Evolutionary conservation across 1,140 invertebrate species (phyloP), one percentile per base, ranked within the genome.

Genomic region (Rhizoglyphus robini): DNA sequence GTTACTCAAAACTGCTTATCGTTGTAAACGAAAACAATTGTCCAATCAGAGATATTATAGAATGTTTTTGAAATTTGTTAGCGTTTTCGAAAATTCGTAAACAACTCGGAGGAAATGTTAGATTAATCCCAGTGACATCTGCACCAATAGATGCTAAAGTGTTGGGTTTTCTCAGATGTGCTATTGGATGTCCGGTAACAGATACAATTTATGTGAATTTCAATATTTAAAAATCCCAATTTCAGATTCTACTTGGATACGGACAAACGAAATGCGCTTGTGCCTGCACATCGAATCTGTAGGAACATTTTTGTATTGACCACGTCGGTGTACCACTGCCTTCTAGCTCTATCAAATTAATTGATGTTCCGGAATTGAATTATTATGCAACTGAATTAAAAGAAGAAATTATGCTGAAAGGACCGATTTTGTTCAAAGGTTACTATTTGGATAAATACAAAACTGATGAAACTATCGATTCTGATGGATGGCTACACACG

Each of bases 331-430:
- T 91, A 69, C 93, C 94, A 49, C 83, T 96, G 34, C 84, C 88
- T 57, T 95, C 92, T 77, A 89, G 86, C 75, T 87, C 86, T 74
- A 82, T 97, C 54, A 97, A 97, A 82, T 77, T 99, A 68, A 86
- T 88, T 25, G 94, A 97, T 78, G 93, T 97, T 63, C 91, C 94
- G 65, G 94, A 98, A 75, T 96, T 98, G 91, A 89, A 95, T 74
- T 98, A 97, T 74, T 95, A 82, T 78, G 87, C 92, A 64, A 79
- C 82, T 69, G 86, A 88, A 72, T 86, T 86, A 67, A 71, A 74
- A 67, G 74, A 73, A 1, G 90, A 94, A 76, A 85, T 92, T 68
- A 96, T 91, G 73, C 86, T 96, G 25, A 88, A 90, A 72, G 93
- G 92, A 41, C 85, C 88, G 25, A 95, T 91, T 73, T 74, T 80